phyloP scores from a whole-genome alignment of 1,140 invertebrate species.

The Araneus ventricosus region DNA sequence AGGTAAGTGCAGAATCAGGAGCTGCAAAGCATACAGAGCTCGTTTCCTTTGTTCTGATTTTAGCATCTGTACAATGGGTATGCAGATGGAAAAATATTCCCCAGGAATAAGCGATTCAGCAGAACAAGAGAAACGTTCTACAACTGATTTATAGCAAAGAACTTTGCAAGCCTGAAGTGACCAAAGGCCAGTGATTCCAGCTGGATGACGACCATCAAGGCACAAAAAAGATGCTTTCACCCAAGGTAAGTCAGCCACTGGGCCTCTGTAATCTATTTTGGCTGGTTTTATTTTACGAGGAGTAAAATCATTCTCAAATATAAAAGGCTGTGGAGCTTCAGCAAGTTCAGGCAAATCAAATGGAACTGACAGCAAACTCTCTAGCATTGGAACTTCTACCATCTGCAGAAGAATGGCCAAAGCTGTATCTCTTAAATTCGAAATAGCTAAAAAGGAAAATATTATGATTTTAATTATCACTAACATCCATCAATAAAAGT shows the following conservation, averaged over 20 bases:
- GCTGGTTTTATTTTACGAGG: slow-evolving; percentile 56
- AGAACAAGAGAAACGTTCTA: slow-evolving; percentile 53
- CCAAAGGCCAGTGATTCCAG: slow-evolving; percentile 59
- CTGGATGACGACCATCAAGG: slow-evolving; percentile 43
- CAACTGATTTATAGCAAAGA: slow-evolving; percentile 70
- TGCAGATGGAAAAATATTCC: slow-evolving; percentile 63
- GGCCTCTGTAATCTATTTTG: slow-evolving; percentile 53
- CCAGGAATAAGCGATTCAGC: slow-evolving; percentile 65
- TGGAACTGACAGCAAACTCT: slow-evolving; percentile 56
- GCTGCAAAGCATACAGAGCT: slow-evolving; percentile 62
- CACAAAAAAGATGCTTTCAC: slow-evolving; percentile 51
- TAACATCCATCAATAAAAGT: background rate
- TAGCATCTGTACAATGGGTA: slow-evolving; percentile 62
- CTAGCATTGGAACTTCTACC: slow-evolving; percentile 61
- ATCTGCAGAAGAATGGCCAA: slow-evolving; percentile 55
- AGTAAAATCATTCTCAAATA: slow-evolving; percentile 69
- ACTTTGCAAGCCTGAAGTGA: slow-evolving; percentile 72
- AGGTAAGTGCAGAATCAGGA: slow-evolving; percentile 56
- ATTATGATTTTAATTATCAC: background rate
- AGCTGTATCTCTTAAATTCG: slow-evolving; percentile 38
- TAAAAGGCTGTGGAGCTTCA: slow-evolving; percentile 59
- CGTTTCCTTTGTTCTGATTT: slow-evolving; percentile 36
- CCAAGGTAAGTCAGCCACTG: slow-evolving; percentile 59
- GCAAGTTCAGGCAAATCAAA: slow-evolving; percentile 40
- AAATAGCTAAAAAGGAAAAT: background rate